Evolutionary conservation across 2,113 vertebrate species (phyloP), one percentile per base, ranked within the genome.

Genomic region (Sinocyclocheilus maitianheensis): DNA sequence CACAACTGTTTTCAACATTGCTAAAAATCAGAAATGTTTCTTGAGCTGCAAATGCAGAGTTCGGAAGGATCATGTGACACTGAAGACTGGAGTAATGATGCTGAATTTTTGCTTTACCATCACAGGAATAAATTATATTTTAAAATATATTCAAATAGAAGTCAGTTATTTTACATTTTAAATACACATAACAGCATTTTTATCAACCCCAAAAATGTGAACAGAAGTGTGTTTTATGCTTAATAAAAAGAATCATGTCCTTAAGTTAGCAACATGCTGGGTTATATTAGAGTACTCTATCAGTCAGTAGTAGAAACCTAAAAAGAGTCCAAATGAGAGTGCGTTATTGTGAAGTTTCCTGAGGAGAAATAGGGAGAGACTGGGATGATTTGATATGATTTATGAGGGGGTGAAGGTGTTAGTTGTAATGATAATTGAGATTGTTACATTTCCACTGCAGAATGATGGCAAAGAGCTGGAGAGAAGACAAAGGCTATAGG

Each of bases 311-410:
- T 53, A 34, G 26, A 18, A 34, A 26, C 9, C n/a, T 65, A 74
- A 53, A 71, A 24, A 67, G 48, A 71, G 67, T 14, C 10, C 72
- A 69, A 92, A 93, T 91, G 89, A 88, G 85, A 87, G 86, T 46
- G 85, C 77, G 91, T 90, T 91, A 92, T 93, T 90, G 92, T 91
- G 89, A 81, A 85, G 88, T 67, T 86, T 62, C 77, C n/a, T 43
- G 85, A 62, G 60, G 20, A 26, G 76, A 12, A 71, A 65, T 63
- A 9, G 10, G 43, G 9, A 60, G 37, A 30, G 77, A 43, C 7
- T 34, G 48, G n/a, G 82, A 37, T n/a, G 60, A 51, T 76, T 63
- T 84, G 69, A 74, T 37, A 37, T 60, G 82, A 84, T 84, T 43
- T 76, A 81, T 60, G 65, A 62, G 51, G 53, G 46, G 14, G 30